Conservation (phyloP, 2,888 invertebrate genomes). For the Axea sp. region DNA sequence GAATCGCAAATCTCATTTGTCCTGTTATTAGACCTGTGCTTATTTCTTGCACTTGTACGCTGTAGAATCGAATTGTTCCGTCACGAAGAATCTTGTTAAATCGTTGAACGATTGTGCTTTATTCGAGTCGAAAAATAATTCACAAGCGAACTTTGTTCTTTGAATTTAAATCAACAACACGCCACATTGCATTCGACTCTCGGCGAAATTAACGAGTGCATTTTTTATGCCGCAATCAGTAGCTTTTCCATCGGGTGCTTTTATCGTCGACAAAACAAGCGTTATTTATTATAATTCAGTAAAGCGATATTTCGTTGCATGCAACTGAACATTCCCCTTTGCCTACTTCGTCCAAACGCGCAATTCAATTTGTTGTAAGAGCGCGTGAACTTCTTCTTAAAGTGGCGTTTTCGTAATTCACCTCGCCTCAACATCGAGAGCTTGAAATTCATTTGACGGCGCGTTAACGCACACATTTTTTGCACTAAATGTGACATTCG, state of each 20-base stretch:
- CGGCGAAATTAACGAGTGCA: constrained; percentile 33
- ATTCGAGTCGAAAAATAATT: constrained; percentile 38
- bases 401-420: constrained; percentile 22
- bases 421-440: neutral
- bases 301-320: constrained; percentile 6
- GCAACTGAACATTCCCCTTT: neutral
- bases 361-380: constrained; percentile 26
- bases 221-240: constrained; percentile 36
- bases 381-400: constrained; percentile 15
- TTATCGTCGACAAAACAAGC: constrained; percentile 15
- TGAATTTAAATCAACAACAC: constrained; percentile 19
- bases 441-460: constrained; percentile 15
- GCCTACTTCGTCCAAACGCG: constrained; percentile 19
- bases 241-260: neutral
- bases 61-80: too few relatives aligned
- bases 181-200: constrained; percentile 13
- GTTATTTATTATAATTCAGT: constrained; percentile 30
- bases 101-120: constrained; percentile 37
- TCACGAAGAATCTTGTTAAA: constrained; percentile 55
- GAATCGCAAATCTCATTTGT: too few relatives aligned
- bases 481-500: neutral
- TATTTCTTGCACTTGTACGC: too few relatives aligned
- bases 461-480: constrained; percentile 11
- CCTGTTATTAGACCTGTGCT: too few relatives aligned
- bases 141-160: constrained; percentile 41